phyloP scores from a whole-genome alignment of 1,140 invertebrate species.

The Atopsyche davidsoni region DNA sequence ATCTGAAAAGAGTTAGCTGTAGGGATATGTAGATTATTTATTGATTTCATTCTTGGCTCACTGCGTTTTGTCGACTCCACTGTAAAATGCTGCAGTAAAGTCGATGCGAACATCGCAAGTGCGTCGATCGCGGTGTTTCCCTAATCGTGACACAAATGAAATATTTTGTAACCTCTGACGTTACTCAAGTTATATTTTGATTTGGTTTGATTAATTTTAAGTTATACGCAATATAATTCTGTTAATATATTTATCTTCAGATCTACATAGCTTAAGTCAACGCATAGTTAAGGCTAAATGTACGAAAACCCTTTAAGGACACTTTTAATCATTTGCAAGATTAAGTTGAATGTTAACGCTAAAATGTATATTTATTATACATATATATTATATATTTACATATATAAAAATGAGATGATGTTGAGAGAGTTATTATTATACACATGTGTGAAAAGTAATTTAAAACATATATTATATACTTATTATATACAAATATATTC shows the following conservation, averaged over 20 bases:
- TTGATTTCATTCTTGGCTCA: too few species aligned
- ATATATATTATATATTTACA: constrained; percentile 18
- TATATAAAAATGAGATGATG: constrained; percentile 12
- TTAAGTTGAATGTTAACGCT: constrained; percentile 17
- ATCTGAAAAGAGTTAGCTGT: too few species aligned
- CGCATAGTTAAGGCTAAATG: constrained; percentile 12
- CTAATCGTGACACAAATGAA: too few species aligned
- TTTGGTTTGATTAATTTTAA: constrained; percentile 4
- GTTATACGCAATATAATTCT: constrained; percentile 14
- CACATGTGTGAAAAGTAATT: constrained; percentile 24
- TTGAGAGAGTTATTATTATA: constrained; percentile 24
- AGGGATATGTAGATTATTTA: too few species aligned
- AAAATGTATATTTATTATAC: constrained; percentile 23
- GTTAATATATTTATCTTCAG: constrained; percentile 10
- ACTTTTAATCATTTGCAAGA: constrained; percentile 12
- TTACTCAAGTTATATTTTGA: constrained; percentile 20
- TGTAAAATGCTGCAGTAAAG: too few species aligned
- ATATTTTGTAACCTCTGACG: too few species aligned
- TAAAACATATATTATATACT: constrained; percentile 26
- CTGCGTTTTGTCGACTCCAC: too few species aligned
- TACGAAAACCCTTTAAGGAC: constrained; percentile 12
- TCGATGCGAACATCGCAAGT: too few species aligned
- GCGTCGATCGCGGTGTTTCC: too few species aligned
- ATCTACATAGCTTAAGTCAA: constrained; percentile 13
- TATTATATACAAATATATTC: constrained; percentile 25